phyloP scores from a whole-genome alignment of 2,888 invertebrate genomes.

The Congeria kusceri region DNA sequence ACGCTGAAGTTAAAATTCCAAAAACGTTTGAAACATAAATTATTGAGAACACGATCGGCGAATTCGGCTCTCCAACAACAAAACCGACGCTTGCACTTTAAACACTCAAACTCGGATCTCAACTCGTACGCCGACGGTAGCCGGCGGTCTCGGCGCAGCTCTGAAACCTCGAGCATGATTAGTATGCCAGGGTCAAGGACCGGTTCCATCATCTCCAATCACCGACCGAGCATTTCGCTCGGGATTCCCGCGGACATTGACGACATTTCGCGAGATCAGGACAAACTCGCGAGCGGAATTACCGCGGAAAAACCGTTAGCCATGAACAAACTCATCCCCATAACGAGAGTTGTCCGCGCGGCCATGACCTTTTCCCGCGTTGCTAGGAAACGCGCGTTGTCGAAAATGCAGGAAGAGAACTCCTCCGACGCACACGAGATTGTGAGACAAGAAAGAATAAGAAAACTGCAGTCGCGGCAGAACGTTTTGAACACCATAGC shows the following conservation, averaged over 20 bases:
- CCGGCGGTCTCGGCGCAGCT: constrained; percentile 44
- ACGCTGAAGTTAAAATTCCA: constrained; percentile 30
- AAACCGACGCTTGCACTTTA: constrained; percentile 25
- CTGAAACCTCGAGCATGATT: constrained; percentile 51
- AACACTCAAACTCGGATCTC: constrained; percentile 55
- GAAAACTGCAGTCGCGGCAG: constrained; percentile 63
- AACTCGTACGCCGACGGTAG: constrained; percentile 51
- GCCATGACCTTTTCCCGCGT: constrained; percentile 68
- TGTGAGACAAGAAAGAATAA: constrained; percentile 63
- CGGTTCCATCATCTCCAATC: constrained; percentile 51
- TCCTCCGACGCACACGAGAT: constrained; percentile 64
- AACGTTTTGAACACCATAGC: constrained; percentile 64
- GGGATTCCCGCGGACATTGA: constrained; percentile 61
- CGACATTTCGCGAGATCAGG: constrained; percentile 51
- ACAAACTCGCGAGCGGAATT: constrained; percentile 54
- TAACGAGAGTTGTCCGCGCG: constrained; percentile 63
- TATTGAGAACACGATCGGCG: constrained; percentile 24
- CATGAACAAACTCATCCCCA: constrained; percentile 59
- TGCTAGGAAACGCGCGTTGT: constrained; percentile 61
- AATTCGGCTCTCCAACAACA: not conserved
- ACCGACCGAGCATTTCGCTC: constrained; percentile 44
- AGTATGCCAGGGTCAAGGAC: constrained; percentile 46
- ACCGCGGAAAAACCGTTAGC: constrained; percentile 54
- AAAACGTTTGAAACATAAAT: constrained; percentile 18
- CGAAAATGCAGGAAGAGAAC: constrained; percentile 68